phyloP scores from a whole-genome alignment of 2,113 vertebrate genomes.

The Orycteropus afer region DNA sequence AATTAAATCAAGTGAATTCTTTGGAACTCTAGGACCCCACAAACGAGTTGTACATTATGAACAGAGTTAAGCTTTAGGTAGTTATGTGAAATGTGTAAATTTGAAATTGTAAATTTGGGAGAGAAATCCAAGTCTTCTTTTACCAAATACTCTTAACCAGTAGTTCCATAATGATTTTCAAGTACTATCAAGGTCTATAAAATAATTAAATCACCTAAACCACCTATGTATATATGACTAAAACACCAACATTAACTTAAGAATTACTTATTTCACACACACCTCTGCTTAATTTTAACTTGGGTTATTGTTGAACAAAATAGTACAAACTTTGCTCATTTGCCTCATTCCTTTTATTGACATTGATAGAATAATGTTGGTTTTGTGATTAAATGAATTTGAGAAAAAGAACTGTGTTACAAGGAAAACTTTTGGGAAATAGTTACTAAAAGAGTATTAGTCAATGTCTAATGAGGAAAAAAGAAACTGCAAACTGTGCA shows the following conservation, averaged over 20 bases:
- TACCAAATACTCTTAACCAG: background rate
- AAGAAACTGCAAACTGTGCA: background rate
- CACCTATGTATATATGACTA: background rate
- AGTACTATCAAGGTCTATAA: background rate
- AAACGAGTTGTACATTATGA: background rate
- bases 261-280: background rate
- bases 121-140: conserved; percentile 10
- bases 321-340: background rate
- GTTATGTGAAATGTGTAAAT: background rate
- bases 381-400: background rate
- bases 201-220: conserved; percentile 26
- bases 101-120: conserved; percentile 31
- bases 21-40: background rate
- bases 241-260: background rate
- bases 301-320: conserved; percentile 10
- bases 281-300: background rate
- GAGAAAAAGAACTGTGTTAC: conserved; percentile 16
- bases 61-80: background rate
- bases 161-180: conserved; percentile 39
- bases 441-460: background rate
- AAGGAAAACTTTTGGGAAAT: conserved; percentile 23
- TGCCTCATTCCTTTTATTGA: conserved; percentile 25
- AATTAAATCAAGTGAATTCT: too few relatives aligned
- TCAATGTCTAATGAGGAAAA: background rate
- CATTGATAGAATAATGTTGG: background rate